phyloP scores from a whole-genome alignment of 2,888 invertebrate species.

The Heliconius ismenius region DNA sequence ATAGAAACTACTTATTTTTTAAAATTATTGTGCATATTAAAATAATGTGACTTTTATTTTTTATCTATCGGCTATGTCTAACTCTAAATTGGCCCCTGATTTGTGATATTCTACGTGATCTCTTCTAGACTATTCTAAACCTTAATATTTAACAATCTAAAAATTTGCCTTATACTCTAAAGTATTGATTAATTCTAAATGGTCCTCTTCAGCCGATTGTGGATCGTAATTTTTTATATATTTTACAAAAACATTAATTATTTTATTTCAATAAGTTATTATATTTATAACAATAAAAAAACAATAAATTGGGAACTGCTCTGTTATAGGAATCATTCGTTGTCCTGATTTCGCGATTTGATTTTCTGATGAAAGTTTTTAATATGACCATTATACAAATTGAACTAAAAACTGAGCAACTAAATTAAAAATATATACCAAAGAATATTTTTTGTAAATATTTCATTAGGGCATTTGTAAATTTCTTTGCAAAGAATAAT shows the following conservation, averaged over 20 bases:
- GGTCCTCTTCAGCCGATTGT: constrained; percentile 40
- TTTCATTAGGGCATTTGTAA: too few species aligned
- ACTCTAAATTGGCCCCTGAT: constrained; percentile 72
- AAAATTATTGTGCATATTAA: constrained; percentile 4
- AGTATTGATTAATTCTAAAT: constrained; percentile 26
- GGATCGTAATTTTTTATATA: constrained; percentile 7
- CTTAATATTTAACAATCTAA: constrained; percentile 4
- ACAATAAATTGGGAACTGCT: too few species aligned
- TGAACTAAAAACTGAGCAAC: too few species aligned
- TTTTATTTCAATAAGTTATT: neutral
- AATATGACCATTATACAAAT: too few species aligned
- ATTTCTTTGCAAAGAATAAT: too few species aligned
- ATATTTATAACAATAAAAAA: too few species aligned
- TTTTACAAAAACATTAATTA: neutral
- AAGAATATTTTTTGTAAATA: too few species aligned
- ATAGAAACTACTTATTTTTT: neutral
- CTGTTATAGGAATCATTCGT: too few species aligned
- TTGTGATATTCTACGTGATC: constrained; percentile 53
- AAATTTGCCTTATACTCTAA: constrained; percentile 17
- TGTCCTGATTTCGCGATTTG: too few species aligned
- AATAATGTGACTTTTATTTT: neutral
- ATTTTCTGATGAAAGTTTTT: too few species aligned
- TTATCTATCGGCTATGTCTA: constrained; percentile 52
- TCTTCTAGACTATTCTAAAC: constrained; percentile 32
- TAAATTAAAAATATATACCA: too few species aligned